Evolutionary conservation across 2,888 invertebrate genomes (phyloP).

Genomic region (Scrobipalpa atriplicella): DNA sequence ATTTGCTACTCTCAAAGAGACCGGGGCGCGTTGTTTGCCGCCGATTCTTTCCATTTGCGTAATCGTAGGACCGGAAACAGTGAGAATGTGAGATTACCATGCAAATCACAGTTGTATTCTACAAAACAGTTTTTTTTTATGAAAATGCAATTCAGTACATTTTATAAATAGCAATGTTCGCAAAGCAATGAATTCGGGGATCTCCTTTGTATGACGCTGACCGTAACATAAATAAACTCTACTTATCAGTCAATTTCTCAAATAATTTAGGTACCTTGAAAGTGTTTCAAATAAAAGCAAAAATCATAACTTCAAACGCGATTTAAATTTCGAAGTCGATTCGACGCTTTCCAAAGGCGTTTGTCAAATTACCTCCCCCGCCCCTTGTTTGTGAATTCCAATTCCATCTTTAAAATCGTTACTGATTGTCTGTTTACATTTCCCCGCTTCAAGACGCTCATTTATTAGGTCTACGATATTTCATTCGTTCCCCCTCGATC

Average conservation of each 20-base stretch:
- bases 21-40: conserved; percentile 62
- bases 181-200: too few relatives aligned
- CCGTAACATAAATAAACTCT: too few relatives aligned
- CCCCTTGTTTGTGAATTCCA: conserved; percentile 54
- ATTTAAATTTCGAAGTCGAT: conserved; percentile 39
- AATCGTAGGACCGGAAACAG: conserved; percentile 45
- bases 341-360: conserved; percentile 51
- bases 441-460: conserved; percentile 66
- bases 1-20: conserved; percentile 67
- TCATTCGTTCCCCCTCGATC: conserved; percentile 37
- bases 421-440: conserved; percentile 81
- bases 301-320: conserved; percentile 32
- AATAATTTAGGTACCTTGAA: neutral
- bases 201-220: too few relatives aligned
- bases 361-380: conserved; percentile 63
- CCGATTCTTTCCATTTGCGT: conserved; percentile 71
- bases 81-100: conserved; percentile 28
- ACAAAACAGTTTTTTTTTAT: too few relatives aligned
- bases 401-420: conserved; percentile 76
- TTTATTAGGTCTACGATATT: conserved; percentile 52
- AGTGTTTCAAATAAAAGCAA: neutral
- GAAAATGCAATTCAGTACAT: too few relatives aligned
- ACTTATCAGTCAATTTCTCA: too few relatives aligned
- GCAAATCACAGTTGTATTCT: too few relatives aligned
- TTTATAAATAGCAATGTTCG: too few relatives aligned